Base-by-base conservation (phyloP, 2,888 invertebrate genomes). In the Elgonia sp. region DNA sequence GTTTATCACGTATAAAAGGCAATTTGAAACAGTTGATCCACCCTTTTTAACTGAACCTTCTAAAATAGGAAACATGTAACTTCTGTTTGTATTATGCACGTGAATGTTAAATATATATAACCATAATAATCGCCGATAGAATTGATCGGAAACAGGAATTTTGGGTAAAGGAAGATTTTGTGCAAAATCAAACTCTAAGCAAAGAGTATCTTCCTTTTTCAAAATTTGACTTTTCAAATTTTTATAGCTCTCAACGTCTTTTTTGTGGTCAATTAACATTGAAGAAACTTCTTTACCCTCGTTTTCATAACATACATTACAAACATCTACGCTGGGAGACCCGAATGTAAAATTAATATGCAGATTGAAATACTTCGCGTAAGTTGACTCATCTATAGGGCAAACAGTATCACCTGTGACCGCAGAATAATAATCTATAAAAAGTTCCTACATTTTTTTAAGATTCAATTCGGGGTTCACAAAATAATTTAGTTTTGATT, bases 101-200 rank as follows among this genome's bases (percentile, higher is more conserved):
- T 88, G 85, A 7, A 88, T 40, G 42, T 85, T 88, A 42, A 88
- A 86, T 18, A 88, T 77, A 53, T 82, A 82, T 12, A 88, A 37
- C 85, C 88, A 88, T 63, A 88, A 69, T 57, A 86, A 37, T 67
- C 85, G 70, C 29, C 65, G 55, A 46, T 75, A 75, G 29, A 75
- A 75, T 29, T 75, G 75, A 16, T 75, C 75, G n/a, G 75, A 40
- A n/a, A 75, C 63, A 2, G 73, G 60, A 16, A 73, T 4, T 14
- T 73, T 73, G 1, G 73, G 73, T 16, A 73, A 10, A 4, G 79
- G 80, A 9, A 87, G 16, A 81, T 87, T 87, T 84, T 87, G 87
- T 14, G 60, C 84, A 18, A 69, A 84, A 37, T 87, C 84, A 29
- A 84, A 87, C 40, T 84, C 87, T 9, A 75, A 20, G 42, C 70